These are phyloP conservation scores for Lytechinus variegatus DNA, from an alignment of 35 echinoderm and acorn worm species.

Conservation along the genomic window DNA sequence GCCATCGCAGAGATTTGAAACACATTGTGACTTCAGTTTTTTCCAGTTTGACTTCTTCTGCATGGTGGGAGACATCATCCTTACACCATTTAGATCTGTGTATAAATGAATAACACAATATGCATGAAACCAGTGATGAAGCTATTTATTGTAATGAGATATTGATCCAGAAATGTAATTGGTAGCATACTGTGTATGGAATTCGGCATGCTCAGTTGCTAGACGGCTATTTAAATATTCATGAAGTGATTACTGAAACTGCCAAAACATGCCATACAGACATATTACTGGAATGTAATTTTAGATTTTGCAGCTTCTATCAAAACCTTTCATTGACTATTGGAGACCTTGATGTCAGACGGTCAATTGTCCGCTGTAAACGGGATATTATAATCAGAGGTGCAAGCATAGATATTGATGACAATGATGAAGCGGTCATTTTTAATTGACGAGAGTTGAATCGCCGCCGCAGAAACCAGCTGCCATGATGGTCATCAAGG, in stretches of 20 bases:
- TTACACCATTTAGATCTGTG: too few relatives aligned
- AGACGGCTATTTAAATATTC: slow-evolving; percentile 4
- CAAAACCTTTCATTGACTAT: background rate
- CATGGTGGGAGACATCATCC: background rate
- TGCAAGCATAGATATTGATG: background rate
- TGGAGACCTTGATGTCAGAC: background rate
- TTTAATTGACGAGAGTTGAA: slow-evolving; percentile 2
- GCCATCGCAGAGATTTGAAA: background rate
- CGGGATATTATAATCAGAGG: background rate
- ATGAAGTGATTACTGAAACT: background rate
- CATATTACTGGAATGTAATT: background rate
- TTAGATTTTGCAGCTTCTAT: background rate
- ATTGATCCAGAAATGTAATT: background rate
- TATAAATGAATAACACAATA: background rate
- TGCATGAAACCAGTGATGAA: background rate
- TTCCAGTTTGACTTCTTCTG: background rate
- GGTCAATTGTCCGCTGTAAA: background rate
- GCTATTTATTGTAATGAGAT: background rate
- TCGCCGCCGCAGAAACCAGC: background rate
- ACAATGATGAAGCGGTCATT: background rate
- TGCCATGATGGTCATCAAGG: slow-evolving; percentile 54
- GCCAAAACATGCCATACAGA: background rate
- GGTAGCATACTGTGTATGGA: background rate
- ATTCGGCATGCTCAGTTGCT: background rate
- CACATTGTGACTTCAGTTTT: background rate